Conservation (phyloP, 2,113 vertebrate genomes). For the Perca fluviatilis region DNA sequence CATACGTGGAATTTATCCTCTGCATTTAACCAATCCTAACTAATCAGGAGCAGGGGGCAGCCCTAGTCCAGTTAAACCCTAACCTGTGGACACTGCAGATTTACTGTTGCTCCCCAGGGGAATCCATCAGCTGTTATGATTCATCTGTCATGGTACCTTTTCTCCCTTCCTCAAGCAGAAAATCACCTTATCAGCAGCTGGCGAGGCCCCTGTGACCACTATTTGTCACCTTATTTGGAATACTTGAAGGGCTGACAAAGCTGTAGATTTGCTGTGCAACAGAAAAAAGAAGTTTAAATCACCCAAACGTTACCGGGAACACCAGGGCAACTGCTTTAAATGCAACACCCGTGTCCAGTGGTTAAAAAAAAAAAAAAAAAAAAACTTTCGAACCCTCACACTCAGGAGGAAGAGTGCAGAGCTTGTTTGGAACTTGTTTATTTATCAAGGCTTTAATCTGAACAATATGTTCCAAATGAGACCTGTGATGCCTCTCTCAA, state of each 20-base stretch:
- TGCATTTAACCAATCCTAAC: too few species aligned
- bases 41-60: too few species aligned
- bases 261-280: conserved; percentile 32
- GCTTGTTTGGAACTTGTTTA: conserved; percentile 70
- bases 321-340: conserved; percentile 16
- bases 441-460: conserved; percentile 78
- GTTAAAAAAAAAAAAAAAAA: conserved; percentile 21
- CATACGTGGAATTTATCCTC: too few species aligned
- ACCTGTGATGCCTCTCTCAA: conserved; percentile 71
- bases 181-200: conserved; percentile 66
- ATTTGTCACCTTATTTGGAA: conserved; percentile 64
- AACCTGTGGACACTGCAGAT: conserved; percentile 47
- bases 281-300: conserved; percentile 29
- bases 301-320: conserved; percentile 6
- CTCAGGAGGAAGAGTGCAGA: conserved; percentile 27
- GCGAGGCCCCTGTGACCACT: conserved; percentile 53
- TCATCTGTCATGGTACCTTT: conserved; percentile 50
- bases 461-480: conserved; percentile 81
- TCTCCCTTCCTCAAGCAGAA: conserved; percentile 48
- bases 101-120: conserved; percentile 42
- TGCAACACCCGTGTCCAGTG: conserved; percentile 16
- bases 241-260: conserved; percentile 46
- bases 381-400: background rate
- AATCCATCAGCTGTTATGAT: conserved; percentile 54
- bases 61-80: conserved; percentile 1